These are phyloP conservation scores for Hypotaenidia philippensis DNA, from an alignment of 2,797 vertebrate genomes.

Conservation along the genomic window DNA sequence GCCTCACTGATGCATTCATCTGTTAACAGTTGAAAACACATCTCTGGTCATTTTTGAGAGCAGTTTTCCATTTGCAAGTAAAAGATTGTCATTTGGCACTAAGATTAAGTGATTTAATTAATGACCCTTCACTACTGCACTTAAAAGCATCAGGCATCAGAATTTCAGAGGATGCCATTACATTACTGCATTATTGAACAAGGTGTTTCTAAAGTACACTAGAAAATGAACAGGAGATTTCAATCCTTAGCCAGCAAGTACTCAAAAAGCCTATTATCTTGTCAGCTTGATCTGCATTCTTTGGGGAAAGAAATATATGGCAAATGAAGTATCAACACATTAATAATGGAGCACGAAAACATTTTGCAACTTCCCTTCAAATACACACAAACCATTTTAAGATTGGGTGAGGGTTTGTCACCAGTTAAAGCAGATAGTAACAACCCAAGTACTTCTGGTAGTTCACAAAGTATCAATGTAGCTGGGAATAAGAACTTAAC, in stretches of 20 bases:
- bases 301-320: background rate
- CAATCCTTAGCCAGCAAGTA: background rate
- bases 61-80: background rate
- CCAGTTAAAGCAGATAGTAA: background rate
- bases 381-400: background rate
- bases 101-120: conserved; percentile 15
- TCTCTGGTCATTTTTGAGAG: conserved; percentile 1
- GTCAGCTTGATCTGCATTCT: background rate
- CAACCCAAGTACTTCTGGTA: background rate
- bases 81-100: background rate
- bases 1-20: conserved; percentile 86
- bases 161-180: background rate
- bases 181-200: background rate
- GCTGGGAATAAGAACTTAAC: background rate
- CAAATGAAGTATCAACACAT: background rate
- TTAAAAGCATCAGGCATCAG: background rate
- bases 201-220: background rate
- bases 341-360: background rate
- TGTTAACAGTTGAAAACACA: conserved; percentile 68
- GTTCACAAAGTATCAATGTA: background rate
- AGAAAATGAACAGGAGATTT: conserved; percentile 22
- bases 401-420: too few species aligned
- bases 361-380: background rate
- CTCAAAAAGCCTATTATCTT: conserved; percentile 7
- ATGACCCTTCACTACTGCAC: background rate